Conservation (phyloP, 2,888 invertebrate species). For the Xiphydria camelus region DNA sequence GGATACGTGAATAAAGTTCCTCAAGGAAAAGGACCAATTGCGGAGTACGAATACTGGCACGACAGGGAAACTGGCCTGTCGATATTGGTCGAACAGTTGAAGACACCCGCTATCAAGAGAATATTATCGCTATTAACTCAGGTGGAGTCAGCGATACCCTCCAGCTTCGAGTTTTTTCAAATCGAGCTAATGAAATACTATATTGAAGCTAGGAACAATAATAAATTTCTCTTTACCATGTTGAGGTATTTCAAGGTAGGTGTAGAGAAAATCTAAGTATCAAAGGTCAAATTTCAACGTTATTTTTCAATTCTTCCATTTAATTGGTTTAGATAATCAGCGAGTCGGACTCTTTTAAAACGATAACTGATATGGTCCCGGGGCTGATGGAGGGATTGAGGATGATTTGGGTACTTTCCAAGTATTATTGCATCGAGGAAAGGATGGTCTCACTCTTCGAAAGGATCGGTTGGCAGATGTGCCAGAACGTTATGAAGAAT, state of each 20-base stretch:
- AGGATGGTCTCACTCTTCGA: conserved; percentile 83
- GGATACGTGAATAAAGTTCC: conserved; percentile 56
- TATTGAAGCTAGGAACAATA: conserved; percentile 76
- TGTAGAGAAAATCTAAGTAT: conserved; percentile 21
- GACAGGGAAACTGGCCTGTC: conserved; percentile 78
- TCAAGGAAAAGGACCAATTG: conserved; percentile 76
- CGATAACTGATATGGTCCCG: conserved; percentile 74
- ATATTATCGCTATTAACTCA: conserved; percentile 65
- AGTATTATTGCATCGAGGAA: conserved; percentile 82
- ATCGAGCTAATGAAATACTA: conserved; percentile 69
- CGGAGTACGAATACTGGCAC: conserved; percentile 86
- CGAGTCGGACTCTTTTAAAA: conserved; percentile 70
- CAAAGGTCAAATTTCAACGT: conserved; percentile 31
- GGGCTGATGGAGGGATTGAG: conserved; percentile 81
- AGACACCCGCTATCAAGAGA: conserved; percentile 69
- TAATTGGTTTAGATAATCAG: conserved; percentile 57
- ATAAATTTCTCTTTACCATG: conserved; percentile 75
- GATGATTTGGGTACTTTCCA: conserved; percentile 90
- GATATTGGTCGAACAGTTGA: conserved; percentile 79
- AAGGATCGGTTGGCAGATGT: conserved; percentile 81
- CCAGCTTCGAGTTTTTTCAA: conserved; percentile 66
- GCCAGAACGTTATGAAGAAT: conserved; percentile 73
- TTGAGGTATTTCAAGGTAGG: conserved; percentile 71
- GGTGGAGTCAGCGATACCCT: conserved; percentile 62
- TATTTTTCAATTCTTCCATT: conserved; percentile 1